These are phyloP conservation scores for Nannobrachium achirus DNA, from an alignment of 2,113 vertebrate genomes.

Conservation along the genomic window DNA sequence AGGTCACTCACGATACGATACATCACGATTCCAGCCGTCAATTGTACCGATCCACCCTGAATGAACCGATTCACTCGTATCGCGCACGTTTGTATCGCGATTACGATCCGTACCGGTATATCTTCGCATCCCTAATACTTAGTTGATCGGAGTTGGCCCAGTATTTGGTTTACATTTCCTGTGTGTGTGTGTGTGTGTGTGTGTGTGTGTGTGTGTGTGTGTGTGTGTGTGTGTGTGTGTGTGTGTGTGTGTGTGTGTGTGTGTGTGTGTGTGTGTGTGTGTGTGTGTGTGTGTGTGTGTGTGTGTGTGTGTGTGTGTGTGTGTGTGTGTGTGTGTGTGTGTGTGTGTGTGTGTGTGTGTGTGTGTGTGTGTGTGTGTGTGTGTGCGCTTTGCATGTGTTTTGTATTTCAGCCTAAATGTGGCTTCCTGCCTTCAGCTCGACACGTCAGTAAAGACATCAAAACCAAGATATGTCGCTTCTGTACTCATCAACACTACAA, in stretches of 20 bases:
- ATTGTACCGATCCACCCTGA: too few species aligned
- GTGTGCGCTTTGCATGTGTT: slow-evolving; percentile 17
- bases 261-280: slow-evolving; percentile 19
- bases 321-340: slow-evolving; percentile 10
- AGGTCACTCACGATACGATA: too few species aligned
- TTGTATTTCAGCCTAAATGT: slow-evolving; percentile 93
- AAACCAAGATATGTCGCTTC: slow-evolving; percentile 93
- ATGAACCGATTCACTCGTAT: too few species aligned
- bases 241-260: background rate
- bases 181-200: slow-evolving; percentile 8
- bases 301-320: slow-evolving; percentile 17
- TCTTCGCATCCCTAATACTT: too few species aligned
- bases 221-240: slow-evolving; percentile 25
- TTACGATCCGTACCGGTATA: too few species aligned
- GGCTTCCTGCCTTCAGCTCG: slow-evolving; percentile 94
- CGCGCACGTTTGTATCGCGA: too few species aligned
- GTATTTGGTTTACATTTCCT: background rate
- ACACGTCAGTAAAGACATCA: slow-evolving; percentile 90
- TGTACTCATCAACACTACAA: slow-evolving; percentile 92
- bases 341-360: slow-evolving; percentile 2
- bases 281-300: slow-evolving; percentile 7
- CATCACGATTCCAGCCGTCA: too few species aligned
- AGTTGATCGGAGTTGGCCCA: too few species aligned
- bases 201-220: too few species aligned
- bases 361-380: slow-evolving; percentile 4